Base-by-base conservation (phyloP, 2,113 vertebrate species). In the Pholis gunnellus region DNA sequence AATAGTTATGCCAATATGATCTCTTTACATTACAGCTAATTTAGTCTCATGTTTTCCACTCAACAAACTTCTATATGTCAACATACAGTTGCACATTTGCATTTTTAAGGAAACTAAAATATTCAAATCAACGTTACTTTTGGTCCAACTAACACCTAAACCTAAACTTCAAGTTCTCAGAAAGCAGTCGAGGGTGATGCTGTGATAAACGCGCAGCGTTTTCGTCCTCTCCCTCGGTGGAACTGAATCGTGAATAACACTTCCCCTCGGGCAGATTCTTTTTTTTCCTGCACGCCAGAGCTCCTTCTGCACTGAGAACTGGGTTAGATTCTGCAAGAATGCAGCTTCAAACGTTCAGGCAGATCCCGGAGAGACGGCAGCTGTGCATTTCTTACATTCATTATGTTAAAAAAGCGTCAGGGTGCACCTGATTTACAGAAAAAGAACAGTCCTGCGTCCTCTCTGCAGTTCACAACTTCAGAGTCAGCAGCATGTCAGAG, bases 221-320 rank as follows among this genome's bases (percentile, higher is more conserved):
- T 50, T 82, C 42, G 8, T 50, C 57, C 18, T 6, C 57, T 20
- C 85, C 50, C 73, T 72, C 29, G 0, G 57, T 77, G 78, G 44
- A 89, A 91, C 85, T 70, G 81, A 75, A 75, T 71, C 67, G 66
- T 81, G 75, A 87, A 87, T 85, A 89, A 88, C 83, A 34, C 52
- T 75, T 75, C 72, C 87, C 75, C 42, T 44, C 6, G 61, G 61
- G 88, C 82, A 68, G 59, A 52, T 56, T 74, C 17, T 14, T 64
- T 18, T 59, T 34, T 59, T 34, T 34, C 42, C 56, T 15, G 22
- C n/a, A 56, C 0, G n/a, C 18, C 59, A 56, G 31, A 61, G 31
- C 54, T 56, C 59, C 72, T 75, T 15, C 61, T 69, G 44, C 78
- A 83, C 63, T 69, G 18, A 80, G 60, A 89, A 72, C 68, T 66